phyloP scores from a whole-genome alignment of 2,113 vertebrate genomes.

The Pluvianellus socialis region DNA sequence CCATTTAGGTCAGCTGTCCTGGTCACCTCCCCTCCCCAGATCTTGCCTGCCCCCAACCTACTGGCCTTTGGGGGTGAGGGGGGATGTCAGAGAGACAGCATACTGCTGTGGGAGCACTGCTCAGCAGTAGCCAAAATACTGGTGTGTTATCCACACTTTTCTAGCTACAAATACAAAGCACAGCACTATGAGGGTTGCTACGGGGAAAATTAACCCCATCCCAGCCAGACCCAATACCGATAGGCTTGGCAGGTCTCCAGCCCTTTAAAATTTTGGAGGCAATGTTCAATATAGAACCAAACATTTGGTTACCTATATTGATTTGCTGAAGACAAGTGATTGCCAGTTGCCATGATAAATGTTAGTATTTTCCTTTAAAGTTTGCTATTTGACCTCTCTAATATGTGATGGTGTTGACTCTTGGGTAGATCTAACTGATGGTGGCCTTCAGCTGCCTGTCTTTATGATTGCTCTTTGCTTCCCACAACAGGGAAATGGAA shows the following conservation, averaged over 20 bases:
- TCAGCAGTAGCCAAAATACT: not conserved
- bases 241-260: not conserved
- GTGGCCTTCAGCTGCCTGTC: not conserved
- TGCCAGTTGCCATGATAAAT: not conserved
- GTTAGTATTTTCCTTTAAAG: not conserved
- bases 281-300: not conserved
- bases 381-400: not conserved
- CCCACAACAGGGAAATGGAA: not conserved
- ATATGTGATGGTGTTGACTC: not conserved
- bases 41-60: not conserved
- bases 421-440: not conserved
- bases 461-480: not conserved
- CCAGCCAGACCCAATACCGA: not conserved
- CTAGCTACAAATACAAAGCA: not conserved
- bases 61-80: not conserved
- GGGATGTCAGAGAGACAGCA: not conserved
- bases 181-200: not conserved
- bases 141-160: not conserved
- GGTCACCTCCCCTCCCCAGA: not conserved
- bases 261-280: not conserved
- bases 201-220: not conserved
- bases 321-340: not conserved
- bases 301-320: not conserved
- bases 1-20: not conserved
- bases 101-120: not conserved